Conservation (phyloP, 2,888 invertebrate genomes). For the Epistrophe grossulariae region DNA sequence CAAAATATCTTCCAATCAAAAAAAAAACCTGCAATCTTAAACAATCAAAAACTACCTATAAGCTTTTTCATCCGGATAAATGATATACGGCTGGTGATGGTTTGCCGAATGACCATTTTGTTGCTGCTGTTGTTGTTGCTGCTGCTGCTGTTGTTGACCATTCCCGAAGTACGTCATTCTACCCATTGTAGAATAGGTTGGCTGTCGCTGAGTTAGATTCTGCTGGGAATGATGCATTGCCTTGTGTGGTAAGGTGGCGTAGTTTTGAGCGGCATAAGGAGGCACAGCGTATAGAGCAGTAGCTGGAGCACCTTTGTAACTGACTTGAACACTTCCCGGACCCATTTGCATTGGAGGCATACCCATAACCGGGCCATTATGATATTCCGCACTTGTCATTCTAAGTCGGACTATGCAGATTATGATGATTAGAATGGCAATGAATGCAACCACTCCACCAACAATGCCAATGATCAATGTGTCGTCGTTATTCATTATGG, state of each 20-base stretch:
- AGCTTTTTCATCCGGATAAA: conserved; percentile 84
- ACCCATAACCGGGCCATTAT: conserved; percentile 88
- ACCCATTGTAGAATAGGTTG: conserved; percentile 87
- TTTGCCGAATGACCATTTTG: conserved; percentile 78
- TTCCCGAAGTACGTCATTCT: conserved; percentile 85
- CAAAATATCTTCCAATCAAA: conserved; percentile 46
- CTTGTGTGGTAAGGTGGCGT: conserved; percentile 89
- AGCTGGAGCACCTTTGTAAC: conserved; percentile 84
- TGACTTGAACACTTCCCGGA: conserved; percentile 86
- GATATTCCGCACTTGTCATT: conserved; percentile 88
- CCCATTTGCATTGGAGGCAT: conserved; percentile 85
- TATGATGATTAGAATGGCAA: conserved; percentile 93
- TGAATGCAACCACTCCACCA: conserved; percentile 95
- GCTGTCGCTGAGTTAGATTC: conserved; percentile 83
- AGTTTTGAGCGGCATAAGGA: conserved; percentile 85
- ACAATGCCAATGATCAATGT: conserved; percentile 98
- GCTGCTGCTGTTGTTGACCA: conserved; percentile 82
- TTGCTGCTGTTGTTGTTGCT: conserved; percentile 79
- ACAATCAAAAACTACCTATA: conserved; percentile 80
- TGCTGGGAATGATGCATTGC: conserved; percentile 83
- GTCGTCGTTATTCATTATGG: conserved; percentile 92
- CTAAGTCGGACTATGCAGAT: conserved; percentile 93
- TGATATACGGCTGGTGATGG: conserved; percentile 82
- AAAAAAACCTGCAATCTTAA: not conserved
- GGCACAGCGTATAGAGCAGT: conserved; percentile 86